A percentile compares a stretch with the other conserved stretches of the same genome.
These are phyloP conservation scores for Axinella damicornis DNA, from an alignment of 37 sponge, comb jelly and placozoan species.

Conservation along the genomic window DNA sequence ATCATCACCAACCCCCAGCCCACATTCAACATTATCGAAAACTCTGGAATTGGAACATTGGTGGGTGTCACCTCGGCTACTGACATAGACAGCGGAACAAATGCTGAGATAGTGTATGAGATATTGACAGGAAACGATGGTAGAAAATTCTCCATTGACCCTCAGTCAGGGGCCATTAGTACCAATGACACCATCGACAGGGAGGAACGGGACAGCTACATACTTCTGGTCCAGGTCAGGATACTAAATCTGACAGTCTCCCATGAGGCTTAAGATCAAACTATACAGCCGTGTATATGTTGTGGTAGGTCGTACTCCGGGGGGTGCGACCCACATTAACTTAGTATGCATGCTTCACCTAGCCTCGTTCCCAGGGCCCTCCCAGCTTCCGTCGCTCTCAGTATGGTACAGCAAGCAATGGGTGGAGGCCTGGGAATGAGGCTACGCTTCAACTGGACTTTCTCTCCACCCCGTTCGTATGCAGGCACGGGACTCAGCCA, in stretches of 20 bases:
- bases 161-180: constrained; percentile 29
- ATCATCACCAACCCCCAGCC: neutral
- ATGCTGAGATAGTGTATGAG: constrained; percentile 38
- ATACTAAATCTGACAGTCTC: too few relatives aligned
- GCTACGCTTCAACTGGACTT: too few relatives aligned
- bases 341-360: too few relatives aligned
- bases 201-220: constrained; percentile 17
- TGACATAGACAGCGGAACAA: constrained; percentile 28
- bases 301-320: too few relatives aligned
- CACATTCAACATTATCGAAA: constrained; percentile 4
- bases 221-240: constrained; percentile 16
- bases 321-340: too few relatives aligned
- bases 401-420: too few relatives aligned
- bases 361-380: too few relatives aligned
- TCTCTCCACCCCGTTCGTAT: neutral
- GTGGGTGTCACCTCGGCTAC: constrained; percentile 43
- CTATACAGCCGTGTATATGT: too few relatives aligned
- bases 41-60: neutral
- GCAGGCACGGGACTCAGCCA: constrained; percentile 17
- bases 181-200: constrained; percentile 11
- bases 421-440: too few relatives aligned
- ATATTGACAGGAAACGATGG: constrained; percentile 53
- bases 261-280: too few relatives aligned
- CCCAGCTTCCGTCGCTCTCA: too few relatives aligned
- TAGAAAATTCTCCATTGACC: constrained; percentile 50